Evolutionary conservation across 1,140 invertebrate genomes (phyloP), one percentile per base, ranked within the genome.

Genomic region (Trichogramma pretiosum): DNA sequence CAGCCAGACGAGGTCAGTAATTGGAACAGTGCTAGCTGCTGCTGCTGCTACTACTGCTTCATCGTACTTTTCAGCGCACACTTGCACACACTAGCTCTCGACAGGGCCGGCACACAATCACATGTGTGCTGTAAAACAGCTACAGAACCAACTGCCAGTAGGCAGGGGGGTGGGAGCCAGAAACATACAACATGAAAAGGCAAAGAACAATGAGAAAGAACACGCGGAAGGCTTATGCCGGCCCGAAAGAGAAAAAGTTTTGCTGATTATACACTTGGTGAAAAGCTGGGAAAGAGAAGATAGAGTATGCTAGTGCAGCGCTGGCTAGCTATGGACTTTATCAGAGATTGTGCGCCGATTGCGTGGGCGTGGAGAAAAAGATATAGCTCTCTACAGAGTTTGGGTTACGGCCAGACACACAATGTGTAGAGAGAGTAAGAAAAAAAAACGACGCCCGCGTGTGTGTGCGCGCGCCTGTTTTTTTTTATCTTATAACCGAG

Each of bases 191-290:
- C 18, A 41, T 34, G 13, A 9, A 35, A 46, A 55, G 55, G 24
- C 19, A 23, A 44, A 24, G 40, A 35, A 17, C 13, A 26, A n/a
- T 24, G 16, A 41, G 37, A 14, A 30, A 34, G 19, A 41, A 24
- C n/a, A n/a, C 32, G 30, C 35, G 8, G n/a, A 39, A 34, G 30
- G 17, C 35, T 16, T 22, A 33, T 38, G 16, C 13, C 19, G 17
- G 45, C 17, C 19, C 18, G 30, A 24, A 21, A 40, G 40, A 32
- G 30, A 51, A 53, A 53, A 49, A 49, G 47, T 49, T n/a, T 49
- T 30, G 16, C 47, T 42, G 33, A 42, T 49, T 49, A 49, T 38
- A 36, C 11, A 32, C 40, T 37, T 19, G n/a, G n/a, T n/a, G n/a
- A n/a, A n/a, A n/a, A n/a, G n/a, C n/a, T n/a, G n/a, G n/a, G n/a